phyloP scores from a whole-genome alignment of 2,888 invertebrate genomes.

The Drosophila barbarae region DNA sequence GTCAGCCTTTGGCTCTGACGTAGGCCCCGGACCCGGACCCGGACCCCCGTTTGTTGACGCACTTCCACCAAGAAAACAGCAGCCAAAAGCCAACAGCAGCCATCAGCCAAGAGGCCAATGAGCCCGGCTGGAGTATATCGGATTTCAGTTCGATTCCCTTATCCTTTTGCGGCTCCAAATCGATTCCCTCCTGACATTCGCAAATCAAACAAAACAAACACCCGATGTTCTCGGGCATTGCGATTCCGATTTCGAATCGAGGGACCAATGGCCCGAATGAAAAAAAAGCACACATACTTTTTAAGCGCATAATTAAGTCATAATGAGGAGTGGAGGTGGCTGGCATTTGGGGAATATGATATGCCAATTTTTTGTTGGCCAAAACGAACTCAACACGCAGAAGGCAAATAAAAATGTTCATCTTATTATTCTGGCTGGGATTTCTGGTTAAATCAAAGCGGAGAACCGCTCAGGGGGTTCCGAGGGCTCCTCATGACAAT shows the following conservation, averaged over 20 bases:
- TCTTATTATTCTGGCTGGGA: conserved; percentile 67
- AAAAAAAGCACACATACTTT: conserved; percentile 47
- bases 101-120: conserved; percentile 56
- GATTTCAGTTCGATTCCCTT: conserved; percentile 44
- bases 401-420: conserved; percentile 62
- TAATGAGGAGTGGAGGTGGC: conserved; percentile 50
- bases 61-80: conserved; percentile 44
- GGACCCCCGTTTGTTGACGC: conserved; percentile 56
- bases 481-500: conserved; percentile 40
- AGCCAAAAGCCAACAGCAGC: conserved; percentile 22
- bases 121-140: conserved; percentile 49
- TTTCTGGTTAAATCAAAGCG: conserved; percentile 69
- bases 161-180: conserved; percentile 14
- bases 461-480: conserved; percentile 23
- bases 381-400: conserved; percentile 33
- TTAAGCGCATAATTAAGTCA: conserved; percentile 74
- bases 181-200: conserved; percentile 6
- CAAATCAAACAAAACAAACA: conserved; percentile 15
- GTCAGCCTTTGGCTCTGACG: conserved; percentile 67
- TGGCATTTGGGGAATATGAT: conserved; percentile 48
- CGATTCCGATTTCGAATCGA: conserved; percentile 10
- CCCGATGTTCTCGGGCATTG: not conserved
- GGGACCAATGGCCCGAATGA: conserved; percentile 46
- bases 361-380: conserved; percentile 53
- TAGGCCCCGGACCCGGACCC: conserved; percentile 37